A percentile compares a stretch with the other conserved stretches of the same genome.
These are phyloP conservation scores for Phaonia tiefii DNA, from an alignment of 2,888 invertebrate species.

Conservation along the genomic window DNA sequence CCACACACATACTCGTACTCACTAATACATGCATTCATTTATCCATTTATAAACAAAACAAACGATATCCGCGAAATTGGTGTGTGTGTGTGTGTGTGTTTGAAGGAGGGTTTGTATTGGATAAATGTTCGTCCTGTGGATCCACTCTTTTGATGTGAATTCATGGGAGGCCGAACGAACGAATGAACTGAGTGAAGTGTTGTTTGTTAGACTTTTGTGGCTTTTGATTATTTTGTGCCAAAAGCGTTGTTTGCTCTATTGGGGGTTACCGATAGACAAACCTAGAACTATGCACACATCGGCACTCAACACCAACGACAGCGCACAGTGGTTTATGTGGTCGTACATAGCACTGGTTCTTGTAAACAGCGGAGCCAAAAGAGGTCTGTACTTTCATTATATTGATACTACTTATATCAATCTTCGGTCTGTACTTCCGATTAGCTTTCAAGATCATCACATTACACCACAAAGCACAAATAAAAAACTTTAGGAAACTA, in stretches of 20 bases:
- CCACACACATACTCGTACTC: not conserved
- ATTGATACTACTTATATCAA: too few species aligned
- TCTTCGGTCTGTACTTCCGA: too few species aligned
- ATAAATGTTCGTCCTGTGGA: conserved; percentile 13
- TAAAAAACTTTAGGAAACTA: too few species aligned
- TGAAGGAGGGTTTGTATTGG: not conserved
- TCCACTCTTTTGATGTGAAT: conserved; percentile 18
- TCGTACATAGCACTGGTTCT: too few species aligned
- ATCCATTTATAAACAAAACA: conserved; percentile 7
- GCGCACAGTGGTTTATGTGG: conserved; percentile 12
- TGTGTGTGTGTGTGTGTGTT: not conserved
- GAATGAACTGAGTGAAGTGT: conserved; percentile 61
- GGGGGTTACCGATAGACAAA: conserved; percentile 61
- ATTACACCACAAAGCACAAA: too few species aligned
- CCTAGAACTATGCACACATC: conserved; percentile 15
- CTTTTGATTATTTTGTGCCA: conserved; percentile 67
- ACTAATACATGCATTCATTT: conserved; percentile 21
- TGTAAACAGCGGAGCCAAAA: too few species aligned
- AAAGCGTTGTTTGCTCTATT: conserved; percentile 65
- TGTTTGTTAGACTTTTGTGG: conserved; percentile 65
- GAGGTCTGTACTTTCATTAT: too few species aligned
- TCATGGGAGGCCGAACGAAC: not conserved
- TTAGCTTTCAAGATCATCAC: too few species aligned
- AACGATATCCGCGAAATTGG: conserved; percentile 53
- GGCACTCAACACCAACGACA: conserved; percentile 52